These are phyloP conservation scores for Enteromius thamalakanensis DNA, from an alignment of 2,797 vertebrate genomes.

Conservation along the genomic window DNA sequence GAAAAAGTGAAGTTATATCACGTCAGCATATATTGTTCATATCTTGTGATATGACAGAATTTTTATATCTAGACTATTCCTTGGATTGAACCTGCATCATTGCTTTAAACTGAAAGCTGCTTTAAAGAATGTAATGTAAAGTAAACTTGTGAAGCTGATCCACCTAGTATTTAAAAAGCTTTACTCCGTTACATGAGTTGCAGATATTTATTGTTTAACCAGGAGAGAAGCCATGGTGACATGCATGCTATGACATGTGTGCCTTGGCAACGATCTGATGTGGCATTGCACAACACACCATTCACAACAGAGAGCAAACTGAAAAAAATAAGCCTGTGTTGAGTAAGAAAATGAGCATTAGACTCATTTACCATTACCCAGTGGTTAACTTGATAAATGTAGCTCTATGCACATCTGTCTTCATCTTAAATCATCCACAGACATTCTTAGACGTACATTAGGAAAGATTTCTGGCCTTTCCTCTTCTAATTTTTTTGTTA, in stretches of 20 bases:
- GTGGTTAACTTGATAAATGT: not conserved
- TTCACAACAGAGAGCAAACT: conserved; percentile 31
- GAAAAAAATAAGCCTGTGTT: conserved; percentile 18
- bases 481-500: not conserved
- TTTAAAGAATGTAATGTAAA: conserved; percentile 56
- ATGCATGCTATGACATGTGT: conserved; percentile 70
- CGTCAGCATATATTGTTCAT: too few species aligned
- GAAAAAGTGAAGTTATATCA: too few species aligned
- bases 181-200: conserved; percentile 69
- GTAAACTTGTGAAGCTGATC: conserved; percentile 58
- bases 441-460: not conserved
- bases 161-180: conserved; percentile 67
- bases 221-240: conserved; percentile 72
- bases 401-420: not conserved
- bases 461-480: not conserved
- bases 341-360: not conserved
- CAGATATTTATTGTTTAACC: conserved; percentile 74
- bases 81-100: not conserved
- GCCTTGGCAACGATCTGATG: conserved; percentile 53
- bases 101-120: conserved; percentile 16
- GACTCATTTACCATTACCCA: not conserved
- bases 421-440: not conserved
- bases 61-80: too few species aligned
- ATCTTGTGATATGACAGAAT: too few species aligned
- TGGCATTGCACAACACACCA: conserved; percentile 57